Conservation (phyloP, 2,113 vertebrate genomes). For the Misgurnus anguillicaudatus region DNA sequence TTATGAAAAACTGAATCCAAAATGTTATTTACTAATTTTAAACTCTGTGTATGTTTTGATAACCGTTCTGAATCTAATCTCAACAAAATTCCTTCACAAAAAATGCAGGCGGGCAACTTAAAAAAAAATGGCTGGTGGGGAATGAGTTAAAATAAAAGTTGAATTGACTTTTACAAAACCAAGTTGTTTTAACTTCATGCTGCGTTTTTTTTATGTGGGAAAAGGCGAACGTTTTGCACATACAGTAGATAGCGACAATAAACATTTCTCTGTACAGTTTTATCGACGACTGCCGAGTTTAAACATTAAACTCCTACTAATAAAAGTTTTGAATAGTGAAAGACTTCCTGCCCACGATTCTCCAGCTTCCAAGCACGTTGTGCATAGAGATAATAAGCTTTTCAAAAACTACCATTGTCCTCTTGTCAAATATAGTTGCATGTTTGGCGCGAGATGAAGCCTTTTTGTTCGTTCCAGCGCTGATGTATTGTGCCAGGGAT, state of each 20-base stretch:
- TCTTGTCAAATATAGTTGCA: conserved; percentile 36
- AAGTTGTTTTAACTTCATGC: too few relatives aligned
- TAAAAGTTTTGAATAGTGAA: conserved; percentile 22
- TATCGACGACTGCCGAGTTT: neutral
- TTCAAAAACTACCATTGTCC: conserved; percentile 32
- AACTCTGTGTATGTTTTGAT: too few relatives aligned
- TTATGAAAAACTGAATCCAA: too few relatives aligned
- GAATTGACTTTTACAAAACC: too few relatives aligned
- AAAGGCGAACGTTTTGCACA: neutral
- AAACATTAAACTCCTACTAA: conserved; percentile 7
- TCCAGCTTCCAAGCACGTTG: conserved; percentile 18
- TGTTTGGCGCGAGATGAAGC: conserved; percentile 24
- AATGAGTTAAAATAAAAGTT: too few relatives aligned
- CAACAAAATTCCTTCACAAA: too few relatives aligned
- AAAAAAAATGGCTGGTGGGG: too few relatives aligned
- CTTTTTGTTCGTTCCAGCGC: neutral
- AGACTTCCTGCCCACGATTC: conserved; percentile 25
- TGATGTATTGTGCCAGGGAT: conserved; percentile 12
- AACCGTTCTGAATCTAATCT: too few relatives aligned
- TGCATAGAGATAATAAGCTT: conserved; percentile 33
- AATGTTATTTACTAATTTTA: too few relatives aligned
- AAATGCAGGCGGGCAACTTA: too few relatives aligned
- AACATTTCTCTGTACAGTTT: neutral
- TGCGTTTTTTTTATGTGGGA: too few relatives aligned
- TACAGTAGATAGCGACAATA: neutral